A percentile compares a stretch with the other conserved stretches of the same genome.
These are phyloP conservation scores for Sinella curviseta DNA, from an alignment of 1,140 invertebrate species.

Conservation along the genomic window DNA sequence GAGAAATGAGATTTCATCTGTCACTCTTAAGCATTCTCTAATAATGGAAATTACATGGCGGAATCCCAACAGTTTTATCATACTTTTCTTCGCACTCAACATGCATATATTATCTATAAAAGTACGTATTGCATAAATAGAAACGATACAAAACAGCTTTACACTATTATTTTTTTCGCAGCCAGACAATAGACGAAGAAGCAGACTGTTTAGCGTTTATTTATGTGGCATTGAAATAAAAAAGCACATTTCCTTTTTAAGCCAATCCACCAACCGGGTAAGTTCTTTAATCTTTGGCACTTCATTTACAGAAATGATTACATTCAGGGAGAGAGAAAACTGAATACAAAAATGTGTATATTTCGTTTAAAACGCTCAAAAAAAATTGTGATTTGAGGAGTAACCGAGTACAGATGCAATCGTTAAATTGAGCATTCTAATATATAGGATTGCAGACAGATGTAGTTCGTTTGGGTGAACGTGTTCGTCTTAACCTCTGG, in stretches of 20 bases:
- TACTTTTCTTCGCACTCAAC: neutral
- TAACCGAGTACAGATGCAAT: too few relatives aligned
- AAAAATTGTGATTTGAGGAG: too few relatives aligned
- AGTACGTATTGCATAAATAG: neutral
- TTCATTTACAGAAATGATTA: neutral
- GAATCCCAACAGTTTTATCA: neutral
- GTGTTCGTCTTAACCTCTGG: too few relatives aligned
- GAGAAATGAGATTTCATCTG: conserved; percentile 13
- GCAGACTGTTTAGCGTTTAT: neutral
- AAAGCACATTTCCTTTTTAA: neutral
- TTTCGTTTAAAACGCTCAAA: neutral
- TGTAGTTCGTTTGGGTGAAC: too few relatives aligned
- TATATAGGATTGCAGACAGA: too few relatives aligned
- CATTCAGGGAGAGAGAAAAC: neutral
- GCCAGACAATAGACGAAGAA: neutral
- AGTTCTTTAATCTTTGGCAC: neutral
- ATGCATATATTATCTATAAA: neutral
- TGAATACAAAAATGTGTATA: neutral
- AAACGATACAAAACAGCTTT: neutral
- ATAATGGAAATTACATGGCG: conserved; percentile 13
- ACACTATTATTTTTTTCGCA: neutral
- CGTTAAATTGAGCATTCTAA: too few relatives aligned
- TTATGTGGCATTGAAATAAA: neutral
- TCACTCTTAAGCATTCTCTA: neutral
- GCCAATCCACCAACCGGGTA: neutral